Conservation (phyloP, 2,113 vertebrate species). For the Meriones unguiculatus region DNA sequence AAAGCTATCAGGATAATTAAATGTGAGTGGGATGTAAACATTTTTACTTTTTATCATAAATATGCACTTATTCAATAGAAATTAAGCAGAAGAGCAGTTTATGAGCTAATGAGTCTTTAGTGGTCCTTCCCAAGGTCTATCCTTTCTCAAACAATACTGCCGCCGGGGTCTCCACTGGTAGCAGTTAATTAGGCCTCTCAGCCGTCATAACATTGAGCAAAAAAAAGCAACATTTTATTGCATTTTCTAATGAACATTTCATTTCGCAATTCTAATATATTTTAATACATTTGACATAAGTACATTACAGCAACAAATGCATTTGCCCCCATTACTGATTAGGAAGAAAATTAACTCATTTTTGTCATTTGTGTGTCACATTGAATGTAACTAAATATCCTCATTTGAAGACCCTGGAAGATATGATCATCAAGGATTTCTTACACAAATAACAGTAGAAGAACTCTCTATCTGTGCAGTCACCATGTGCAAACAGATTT, state of each 20-base stretch:
- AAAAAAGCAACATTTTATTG: background rate
- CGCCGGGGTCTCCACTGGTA: background rate
- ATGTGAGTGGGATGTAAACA: conserved; percentile 49
- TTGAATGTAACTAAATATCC: background rate
- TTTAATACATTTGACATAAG: background rate
- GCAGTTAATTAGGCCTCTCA: conserved; percentile 46
- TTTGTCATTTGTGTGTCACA: background rate
- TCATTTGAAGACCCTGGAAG: background rate
- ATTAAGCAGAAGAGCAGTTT: conserved; percentile 35
- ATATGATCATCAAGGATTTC: background rate
- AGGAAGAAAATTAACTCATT: background rate
- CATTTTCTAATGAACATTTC: background rate
- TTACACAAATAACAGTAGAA: background rate
- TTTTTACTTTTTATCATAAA: conserved; percentile 46
- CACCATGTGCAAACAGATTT: background rate
- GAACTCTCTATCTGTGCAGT: background rate
- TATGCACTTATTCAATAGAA: conserved; percentile 15
- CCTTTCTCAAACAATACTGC: background rate
- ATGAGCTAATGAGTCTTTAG: conserved; percentile 56
- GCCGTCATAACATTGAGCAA: background rate
- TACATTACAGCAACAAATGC: background rate
- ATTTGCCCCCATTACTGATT: background rate
- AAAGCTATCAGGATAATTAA: conserved; percentile 62
- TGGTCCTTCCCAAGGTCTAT: background rate
- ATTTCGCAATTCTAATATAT: conserved; percentile 29